phyloP scores from a whole-genome alignment of 1,140 invertebrate genomes.

The Copidosoma floridanum region DNA sequence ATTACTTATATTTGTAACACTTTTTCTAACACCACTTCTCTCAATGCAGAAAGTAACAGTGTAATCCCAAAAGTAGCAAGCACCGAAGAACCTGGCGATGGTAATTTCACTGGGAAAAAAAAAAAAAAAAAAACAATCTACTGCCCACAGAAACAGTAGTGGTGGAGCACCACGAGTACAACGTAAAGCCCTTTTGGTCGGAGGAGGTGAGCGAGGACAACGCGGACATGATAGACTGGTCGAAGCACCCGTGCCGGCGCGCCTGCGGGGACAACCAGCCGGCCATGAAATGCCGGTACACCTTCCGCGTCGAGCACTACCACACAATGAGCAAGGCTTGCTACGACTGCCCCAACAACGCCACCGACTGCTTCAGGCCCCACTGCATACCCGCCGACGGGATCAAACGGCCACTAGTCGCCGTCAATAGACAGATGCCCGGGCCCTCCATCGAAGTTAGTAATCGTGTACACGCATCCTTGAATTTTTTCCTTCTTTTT shows the following conservation, averaged over 20 bases:
- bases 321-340: conserved; percentile 85
- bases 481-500: too few species aligned
- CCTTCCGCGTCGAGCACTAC: conserved; percentile 76
- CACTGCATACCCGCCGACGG: conserved; percentile 83
- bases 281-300: conserved; percentile 68
- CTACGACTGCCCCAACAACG: conserved; percentile 75
- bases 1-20: too few species aligned
- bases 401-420: conserved; percentile 67
- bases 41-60: too few species aligned
- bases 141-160: too few species aligned
- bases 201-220: not conserved
- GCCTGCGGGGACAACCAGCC: conserved; percentile 55
- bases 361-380: conserved; percentile 76
- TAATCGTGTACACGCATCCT: too few species aligned
- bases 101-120: too few species aligned
- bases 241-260: conserved; percentile 54
- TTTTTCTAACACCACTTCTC: too few species aligned
- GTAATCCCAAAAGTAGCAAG: too few species aligned
- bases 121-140: too few species aligned
- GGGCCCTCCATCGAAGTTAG: conserved; percentile 79
- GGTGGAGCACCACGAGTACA: too few species aligned
- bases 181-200: conserved; percentile 2
- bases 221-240: not conserved
- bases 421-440: conserved; percentile 83
- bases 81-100: too few species aligned